Evolutionary conservation across 2,888 invertebrate species (phyloP), one percentile per base, ranked within the genome.

Genomic region (Zootermopsis nevadensis): DNA sequence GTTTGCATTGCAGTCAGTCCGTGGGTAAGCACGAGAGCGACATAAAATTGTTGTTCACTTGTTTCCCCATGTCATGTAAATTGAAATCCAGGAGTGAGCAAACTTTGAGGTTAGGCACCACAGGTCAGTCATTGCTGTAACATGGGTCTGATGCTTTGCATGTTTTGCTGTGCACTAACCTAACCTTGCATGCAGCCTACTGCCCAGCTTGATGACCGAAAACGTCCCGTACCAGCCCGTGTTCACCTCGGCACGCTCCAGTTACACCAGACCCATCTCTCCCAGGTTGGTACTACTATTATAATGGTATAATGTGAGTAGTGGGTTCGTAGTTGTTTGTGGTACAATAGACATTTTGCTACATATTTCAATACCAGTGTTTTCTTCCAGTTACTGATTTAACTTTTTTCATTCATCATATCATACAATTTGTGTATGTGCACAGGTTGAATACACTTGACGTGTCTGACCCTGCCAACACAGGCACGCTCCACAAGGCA

Each of bases 401-500:
- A 24, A 53, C 53, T 53, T 53, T 53, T 53, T 53, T 24, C 53
- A 53, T 53, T 53, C 15, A 3, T 15, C 53, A 22, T 53, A 15
- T 53, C n/a, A n/a, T n/a, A n/a, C n/a, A n/a, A n/a, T n/a, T n/a
- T n/a, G n/a, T n/a, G n/a, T 48, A 15, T 60, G 60, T 48, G 38
- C 77, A 22, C 77, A 84, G 84, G 55, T 30, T 84, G 77, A 81
- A 81, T 27, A 76, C 82, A 30, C 33, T 83, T n/a, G 83, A 83
- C 27, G 80, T 79, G 67, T 79, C 82, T 30, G 77, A 77, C 48
- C 24, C 74, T 0, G 22, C 12, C 10, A 38, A 42, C 24, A 66
- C 79, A n/a, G 82, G 82, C 15, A 42, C 67, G 0, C 67, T 82
- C 27, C 82, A 82, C 33, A 82, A 82, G 53, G 60, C 93, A 0